Evolutionary conservation across 2,888 invertebrate genomes (phyloP).

Genomic region (Synanthedon myopaeformis): DNA sequence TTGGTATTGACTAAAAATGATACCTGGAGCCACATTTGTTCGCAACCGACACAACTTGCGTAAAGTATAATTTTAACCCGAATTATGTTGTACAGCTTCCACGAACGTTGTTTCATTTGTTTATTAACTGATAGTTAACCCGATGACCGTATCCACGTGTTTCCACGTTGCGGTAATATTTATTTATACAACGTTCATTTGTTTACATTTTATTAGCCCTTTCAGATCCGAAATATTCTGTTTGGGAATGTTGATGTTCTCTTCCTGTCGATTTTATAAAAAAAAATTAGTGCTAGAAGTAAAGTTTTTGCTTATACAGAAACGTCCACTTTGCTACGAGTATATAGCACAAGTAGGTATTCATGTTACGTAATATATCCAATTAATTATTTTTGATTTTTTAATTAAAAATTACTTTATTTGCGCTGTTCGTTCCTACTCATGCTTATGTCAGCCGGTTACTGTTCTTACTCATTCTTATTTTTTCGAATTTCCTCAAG

Average conservation of each 20-base stretch:
- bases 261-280: background rate
- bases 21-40: background rate
- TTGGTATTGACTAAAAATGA: too few relatives aligned
- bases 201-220: background rate
- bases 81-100: constrained; percentile 22
- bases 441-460: too few relatives aligned
- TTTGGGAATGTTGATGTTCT: background rate
- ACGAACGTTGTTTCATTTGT: constrained; percentile 27
- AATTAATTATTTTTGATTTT: too few relatives aligned
- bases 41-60: constrained; percentile 6
- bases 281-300: too few relatives aligned
- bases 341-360: too few relatives aligned
- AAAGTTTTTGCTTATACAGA: too few relatives aligned
- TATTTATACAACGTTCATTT: constrained; percentile 22
- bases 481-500: too few relatives aligned
- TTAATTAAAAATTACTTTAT: too few relatives aligned
- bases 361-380: too few relatives aligned
- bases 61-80: constrained; percentile 26
- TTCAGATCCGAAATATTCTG: background rate
- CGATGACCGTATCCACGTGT: constrained; percentile 11
- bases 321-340: too few relatives aligned
- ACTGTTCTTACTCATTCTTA: too few relatives aligned
- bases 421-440: too few relatives aligned
- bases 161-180: constrained; percentile 15
- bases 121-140: constrained; percentile 40